A percentile compares a stretch with the other conserved stretches of the same genome.
Evolutionary conservation across 2,113 vertebrate genomes (phyloP).

Genomic region (Gymnocephalus cernua): DNA sequence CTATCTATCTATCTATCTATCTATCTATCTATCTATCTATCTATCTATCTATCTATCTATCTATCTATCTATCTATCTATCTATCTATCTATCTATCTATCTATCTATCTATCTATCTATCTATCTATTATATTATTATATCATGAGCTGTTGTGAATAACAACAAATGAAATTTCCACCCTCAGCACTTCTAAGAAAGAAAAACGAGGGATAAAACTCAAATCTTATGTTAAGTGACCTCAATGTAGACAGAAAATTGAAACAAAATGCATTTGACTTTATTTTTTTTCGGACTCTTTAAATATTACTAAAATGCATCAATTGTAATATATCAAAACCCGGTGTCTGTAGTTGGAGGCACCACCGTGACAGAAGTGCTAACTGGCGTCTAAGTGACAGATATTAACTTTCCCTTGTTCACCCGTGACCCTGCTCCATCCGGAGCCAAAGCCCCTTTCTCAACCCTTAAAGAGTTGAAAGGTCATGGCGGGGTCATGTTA

Average conservation of each 20-base stretch:
- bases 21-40: too few relatives aligned
- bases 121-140: not conserved
- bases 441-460: constrained; percentile 38
- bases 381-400: constrained; percentile 67
- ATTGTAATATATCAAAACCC: not conserved
- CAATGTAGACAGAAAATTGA: not conserved
- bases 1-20: too few relatives aligned
- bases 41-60: too few relatives aligned
- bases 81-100: too few relatives aligned
- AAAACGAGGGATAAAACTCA: not conserved
- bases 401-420: constrained; percentile 77
- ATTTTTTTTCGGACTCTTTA: not conserved
- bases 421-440: constrained; percentile 63
- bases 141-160: constrained; percentile 19
- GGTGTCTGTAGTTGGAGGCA: not conserved
- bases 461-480: constrained; percentile 64
- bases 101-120: too few relatives aligned
- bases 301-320: not conserved
- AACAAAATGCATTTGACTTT: not conserved
- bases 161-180: not conserved
- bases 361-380: constrained; percentile 51
- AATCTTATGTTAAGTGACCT: not conserved
- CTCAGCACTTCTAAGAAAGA: not conserved
- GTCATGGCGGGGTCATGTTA: constrained; percentile 69
- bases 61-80: too few relatives aligned